Percentiles rank a stretch among this genome's conserved stretches.
These are phyloP conservation scores for Poecilia picta DNA, from an alignment of 2,797 vertebrate species.

Conservation along the genomic window DNA sequence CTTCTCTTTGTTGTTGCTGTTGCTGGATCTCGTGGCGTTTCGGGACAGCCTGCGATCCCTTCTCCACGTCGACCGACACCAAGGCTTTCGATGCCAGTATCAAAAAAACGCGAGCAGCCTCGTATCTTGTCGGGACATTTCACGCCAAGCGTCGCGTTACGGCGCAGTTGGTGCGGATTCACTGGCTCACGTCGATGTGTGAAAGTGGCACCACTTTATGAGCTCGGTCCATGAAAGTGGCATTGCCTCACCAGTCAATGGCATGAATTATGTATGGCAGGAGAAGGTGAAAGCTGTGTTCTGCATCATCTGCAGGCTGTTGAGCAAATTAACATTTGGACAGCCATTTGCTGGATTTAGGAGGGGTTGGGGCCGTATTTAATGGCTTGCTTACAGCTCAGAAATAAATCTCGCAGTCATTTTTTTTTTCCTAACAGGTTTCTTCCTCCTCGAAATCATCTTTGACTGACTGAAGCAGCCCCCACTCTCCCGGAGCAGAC, in stretches of 20 bases:
- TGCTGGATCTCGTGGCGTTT: not conserved
- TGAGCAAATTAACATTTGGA: constrained; percentile 79
- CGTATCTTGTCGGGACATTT: constrained; percentile 62
- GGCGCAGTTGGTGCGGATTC: constrained; percentile 67
- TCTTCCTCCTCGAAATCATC: constrained; percentile 51
- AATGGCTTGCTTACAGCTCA: constrained; percentile 59
- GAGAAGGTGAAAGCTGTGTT: constrained; percentile 79
- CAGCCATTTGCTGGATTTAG: constrained; percentile 69
- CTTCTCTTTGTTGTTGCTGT: constrained; percentile 9
- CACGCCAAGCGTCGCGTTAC: constrained; percentile 55
- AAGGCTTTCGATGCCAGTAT: constrained; percentile 32
- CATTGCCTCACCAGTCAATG: constrained; percentile 78
- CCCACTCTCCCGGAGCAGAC: constrained; percentile 34
- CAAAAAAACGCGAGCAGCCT: constrained; percentile 28
- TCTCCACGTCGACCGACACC: constrained; percentile 15
- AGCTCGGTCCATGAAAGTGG: constrained; percentile 75
- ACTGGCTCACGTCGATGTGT: constrained; percentile 65
- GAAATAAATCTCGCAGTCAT: constrained; percentile 48
- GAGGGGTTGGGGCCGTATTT: constrained; percentile 54
- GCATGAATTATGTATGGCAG: constrained; percentile 82
- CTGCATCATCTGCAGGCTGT: constrained; percentile 80
- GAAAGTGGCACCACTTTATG: constrained; percentile 79
- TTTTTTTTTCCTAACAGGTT: constrained; percentile 49
- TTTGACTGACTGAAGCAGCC: constrained; percentile 50
- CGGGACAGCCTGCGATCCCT: constrained; percentile 17